These are phyloP conservation scores for Ia io DNA, from an alignment of 2,113 vertebrate species.

Conservation along the genomic window DNA sequence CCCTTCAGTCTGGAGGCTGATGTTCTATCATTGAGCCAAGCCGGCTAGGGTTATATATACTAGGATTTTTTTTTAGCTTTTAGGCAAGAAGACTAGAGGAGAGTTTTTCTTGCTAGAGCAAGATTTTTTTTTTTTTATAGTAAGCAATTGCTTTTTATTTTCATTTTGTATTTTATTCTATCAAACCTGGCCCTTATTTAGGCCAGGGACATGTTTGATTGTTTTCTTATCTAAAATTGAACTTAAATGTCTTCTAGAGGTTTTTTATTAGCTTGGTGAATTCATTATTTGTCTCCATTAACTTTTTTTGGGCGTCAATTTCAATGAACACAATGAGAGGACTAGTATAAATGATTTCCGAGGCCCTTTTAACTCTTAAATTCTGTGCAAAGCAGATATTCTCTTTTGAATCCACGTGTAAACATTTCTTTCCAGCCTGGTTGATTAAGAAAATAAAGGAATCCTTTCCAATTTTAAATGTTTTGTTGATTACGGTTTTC, in stretches of 20 bases:
- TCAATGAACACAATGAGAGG: background rate
- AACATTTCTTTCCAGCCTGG: background rate
- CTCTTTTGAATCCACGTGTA: background rate
- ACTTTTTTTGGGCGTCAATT: background rate
- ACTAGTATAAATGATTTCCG: background rate
- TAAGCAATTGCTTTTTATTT: slow-evolving; percentile 37
- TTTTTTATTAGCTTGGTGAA: background rate
- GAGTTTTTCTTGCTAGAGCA: background rate
- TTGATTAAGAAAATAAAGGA: background rate
- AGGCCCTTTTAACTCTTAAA: background rate
- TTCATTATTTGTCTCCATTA: background rate
- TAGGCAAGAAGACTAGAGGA: background rate
- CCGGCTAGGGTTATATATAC: no score
- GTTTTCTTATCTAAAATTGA: slow-evolving; percentile 30
- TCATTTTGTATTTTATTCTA: background rate
- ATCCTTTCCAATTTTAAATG: background rate
- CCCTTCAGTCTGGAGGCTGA: no score
- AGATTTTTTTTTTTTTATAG: background rate
- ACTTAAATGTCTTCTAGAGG: background rate
- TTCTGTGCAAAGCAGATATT: background rate
- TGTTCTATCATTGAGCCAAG: no score
- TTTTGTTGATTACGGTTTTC: background rate
- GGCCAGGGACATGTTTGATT: background rate
- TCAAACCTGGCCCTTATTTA: background rate
- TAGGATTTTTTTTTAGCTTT: background rate